A percentile compares a stretch with the other conserved stretches of the same genome.
These are phyloP conservation scores for Chiroxiphia lanceolata DNA, from an alignment of 2,797 vertebrate species.

Conservation along the genomic window DNA sequence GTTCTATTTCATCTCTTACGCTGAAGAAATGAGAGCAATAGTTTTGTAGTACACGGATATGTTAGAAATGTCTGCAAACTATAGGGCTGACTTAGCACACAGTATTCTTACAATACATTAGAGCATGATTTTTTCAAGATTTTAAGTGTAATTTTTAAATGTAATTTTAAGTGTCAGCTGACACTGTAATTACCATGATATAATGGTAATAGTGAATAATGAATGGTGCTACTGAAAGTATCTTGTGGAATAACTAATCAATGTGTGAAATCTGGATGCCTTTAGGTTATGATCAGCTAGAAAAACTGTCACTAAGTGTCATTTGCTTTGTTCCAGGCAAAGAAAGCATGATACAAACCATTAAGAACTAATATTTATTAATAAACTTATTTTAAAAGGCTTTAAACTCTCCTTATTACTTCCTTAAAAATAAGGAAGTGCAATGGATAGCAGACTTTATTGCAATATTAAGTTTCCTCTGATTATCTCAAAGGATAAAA, in stretches of 20 bases:
- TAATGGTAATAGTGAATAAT: background rate
- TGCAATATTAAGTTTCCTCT: background rate
- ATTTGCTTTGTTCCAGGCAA: background rate
- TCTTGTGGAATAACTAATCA: background rate
- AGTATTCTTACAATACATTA: background rate
- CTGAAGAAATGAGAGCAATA: background rate
- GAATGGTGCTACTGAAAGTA: background rate
- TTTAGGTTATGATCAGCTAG: background rate
- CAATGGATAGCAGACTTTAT: background rate
- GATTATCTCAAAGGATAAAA: background rate
- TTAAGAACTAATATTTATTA: background rate
- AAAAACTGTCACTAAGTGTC: background rate
- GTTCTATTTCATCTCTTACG: background rate
- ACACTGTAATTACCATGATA: background rate
- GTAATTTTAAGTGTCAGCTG: too few species aligned
- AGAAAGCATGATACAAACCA: background rate
- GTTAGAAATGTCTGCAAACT: background rate
- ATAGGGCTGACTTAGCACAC: background rate
- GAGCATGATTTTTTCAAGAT: background rate
- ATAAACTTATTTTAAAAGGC: background rate
- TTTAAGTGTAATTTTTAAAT: background rate
- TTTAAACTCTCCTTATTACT: background rate
- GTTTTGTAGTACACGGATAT: background rate
- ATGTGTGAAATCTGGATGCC: background rate
- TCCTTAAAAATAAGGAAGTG: background rate